These are phyloP conservation scores for Mythimna ferrago DNA, from an alignment of 2,888 invertebrate species.

Conservation along the genomic window DNA sequence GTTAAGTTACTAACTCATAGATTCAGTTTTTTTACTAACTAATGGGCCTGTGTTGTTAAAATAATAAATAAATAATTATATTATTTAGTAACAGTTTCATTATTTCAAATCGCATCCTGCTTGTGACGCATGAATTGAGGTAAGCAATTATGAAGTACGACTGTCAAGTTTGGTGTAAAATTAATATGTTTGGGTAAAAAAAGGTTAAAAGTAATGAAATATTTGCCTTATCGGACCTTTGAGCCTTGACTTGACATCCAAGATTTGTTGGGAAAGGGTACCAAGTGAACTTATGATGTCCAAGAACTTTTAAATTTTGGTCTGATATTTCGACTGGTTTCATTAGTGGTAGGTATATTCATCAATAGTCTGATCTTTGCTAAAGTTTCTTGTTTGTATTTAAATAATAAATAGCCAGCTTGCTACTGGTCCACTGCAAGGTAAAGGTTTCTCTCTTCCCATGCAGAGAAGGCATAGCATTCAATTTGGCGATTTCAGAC, in stretches of 20 bases:
- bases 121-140: constrained; percentile 27
- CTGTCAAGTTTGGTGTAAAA: constrained; percentile 4
- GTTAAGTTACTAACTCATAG: too few species aligned
- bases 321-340: constrained; percentile 29
- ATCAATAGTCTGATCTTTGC: constrained; percentile 5
- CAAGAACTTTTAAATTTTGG: constrained; percentile 33
- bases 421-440: neutral
- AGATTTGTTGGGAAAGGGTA: constrained; percentile 13
- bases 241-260: constrained; percentile 23
- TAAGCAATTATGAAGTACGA: constrained; percentile 10
- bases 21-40: too few species aligned
- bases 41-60: too few species aligned
- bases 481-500: neutral
- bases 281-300: constrained; percentile 8
- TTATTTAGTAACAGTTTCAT: neutral
- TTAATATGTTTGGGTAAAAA: constrained; percentile 9
- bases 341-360: constrained; percentile 1
- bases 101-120: constrained; percentile 9
- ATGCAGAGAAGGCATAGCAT: neutral
- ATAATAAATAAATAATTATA: too few species aligned
- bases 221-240: neutral
- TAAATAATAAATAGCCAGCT: neutral
- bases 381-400: neutral
- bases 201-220: constrained; percentile 2
- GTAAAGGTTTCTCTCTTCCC: neutral